A percentile compares a stretch with the other conserved stretches of the same genome.
phyloP scores from a whole-genome alignment of 2,888 invertebrate species.

The Hydroisotoma schaefferi region DNA sequence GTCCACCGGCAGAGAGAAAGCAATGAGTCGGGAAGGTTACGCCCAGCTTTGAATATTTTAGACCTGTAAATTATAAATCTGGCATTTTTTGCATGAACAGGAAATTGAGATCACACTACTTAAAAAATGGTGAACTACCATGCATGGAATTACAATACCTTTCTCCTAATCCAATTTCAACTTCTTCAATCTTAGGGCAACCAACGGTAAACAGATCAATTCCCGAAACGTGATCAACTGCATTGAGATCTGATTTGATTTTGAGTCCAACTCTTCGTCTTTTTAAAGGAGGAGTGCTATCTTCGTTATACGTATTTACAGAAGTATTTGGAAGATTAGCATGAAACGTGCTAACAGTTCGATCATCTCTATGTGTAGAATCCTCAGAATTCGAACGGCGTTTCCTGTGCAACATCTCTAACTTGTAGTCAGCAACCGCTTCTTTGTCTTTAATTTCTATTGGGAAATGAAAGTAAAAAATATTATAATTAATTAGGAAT shows the following conservation, averaged over 20 bases:
- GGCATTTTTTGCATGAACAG: constrained; percentile 15
- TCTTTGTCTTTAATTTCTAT: constrained; percentile 36
- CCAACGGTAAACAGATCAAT: constrained; percentile 28
- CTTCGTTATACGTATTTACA: too few species aligned
- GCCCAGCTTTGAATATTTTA: constrained; percentile 17
- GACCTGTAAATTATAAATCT: constrained; percentile 5
- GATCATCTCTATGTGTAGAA: too few species aligned
- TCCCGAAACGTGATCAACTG: constrained; percentile 21
- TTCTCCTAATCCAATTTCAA: constrained; percentile 41
- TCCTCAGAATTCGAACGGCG: too few species aligned
- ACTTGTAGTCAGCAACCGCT: constrained; percentile 24
- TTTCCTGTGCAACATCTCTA: too few species aligned
- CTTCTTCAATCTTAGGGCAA: constrained; percentile 34
- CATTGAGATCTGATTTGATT: too few species aligned
- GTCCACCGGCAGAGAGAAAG: constrained; percentile 31
- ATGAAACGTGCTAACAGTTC: too few species aligned
- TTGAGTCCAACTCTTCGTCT: too few species aligned
- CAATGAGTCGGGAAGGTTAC: constrained; percentile 28
- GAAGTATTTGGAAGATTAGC: too few species aligned
- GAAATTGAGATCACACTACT: background rate
- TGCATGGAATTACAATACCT: constrained; percentile 3
- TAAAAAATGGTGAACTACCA: background rate
- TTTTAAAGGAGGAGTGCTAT: too few species aligned
- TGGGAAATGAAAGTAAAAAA: constrained; percentile 7
- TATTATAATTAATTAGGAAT: constrained; percentile 7